Evolutionary conservation across 2,888 invertebrate genomes (phyloP), one percentile per base, ranked within the genome.

Genomic region (Hypolimnas misippus): DNA sequence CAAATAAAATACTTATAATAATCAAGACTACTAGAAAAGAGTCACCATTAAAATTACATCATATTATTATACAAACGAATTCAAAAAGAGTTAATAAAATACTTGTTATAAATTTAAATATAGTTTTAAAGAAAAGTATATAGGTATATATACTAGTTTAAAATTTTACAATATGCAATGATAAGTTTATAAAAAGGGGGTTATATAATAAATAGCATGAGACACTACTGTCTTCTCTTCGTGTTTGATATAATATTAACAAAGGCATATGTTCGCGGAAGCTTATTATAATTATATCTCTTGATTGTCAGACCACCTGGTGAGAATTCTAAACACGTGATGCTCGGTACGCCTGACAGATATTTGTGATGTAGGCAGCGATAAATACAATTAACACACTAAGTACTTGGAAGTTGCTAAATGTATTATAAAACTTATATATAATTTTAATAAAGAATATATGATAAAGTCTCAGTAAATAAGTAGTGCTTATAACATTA

Each of bases 271-370:
- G 46, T 54, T 10, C 29, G 29, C 49, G 29, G 29, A 14, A 49
- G 49, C 49, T 14, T 49, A 29, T 51, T 44, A 42, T 52, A 35
- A 52, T 31, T 31, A 56, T 44, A 33, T 40, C 35, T 35, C 38
- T 52, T 52, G 35, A 52, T 46, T 35, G 62, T 57, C 62, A 44
- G 56, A 56, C 44, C 62, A 62, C 62, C 62, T 61, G 62, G 52
- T 52, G 46, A 38, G 62, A 53, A 53, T 57, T 35, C 10, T 25
- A 14, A 57, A 12, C 57, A 62, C 52, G 57, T 53, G 62, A 57
- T 46, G 21, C 42, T 56, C 33, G 38, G 31, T 56, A 55, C 44
- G 19, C 44, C 50, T 55, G 55, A 12, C 21, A 46, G 44, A 52
- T 21, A 44, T 21, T 17, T 35, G 19, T 21, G 31, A 51, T 33